phyloP scores from a whole-genome alignment of 2,797 vertebrate species.

The Tympanoctomys barrerae region DNA sequence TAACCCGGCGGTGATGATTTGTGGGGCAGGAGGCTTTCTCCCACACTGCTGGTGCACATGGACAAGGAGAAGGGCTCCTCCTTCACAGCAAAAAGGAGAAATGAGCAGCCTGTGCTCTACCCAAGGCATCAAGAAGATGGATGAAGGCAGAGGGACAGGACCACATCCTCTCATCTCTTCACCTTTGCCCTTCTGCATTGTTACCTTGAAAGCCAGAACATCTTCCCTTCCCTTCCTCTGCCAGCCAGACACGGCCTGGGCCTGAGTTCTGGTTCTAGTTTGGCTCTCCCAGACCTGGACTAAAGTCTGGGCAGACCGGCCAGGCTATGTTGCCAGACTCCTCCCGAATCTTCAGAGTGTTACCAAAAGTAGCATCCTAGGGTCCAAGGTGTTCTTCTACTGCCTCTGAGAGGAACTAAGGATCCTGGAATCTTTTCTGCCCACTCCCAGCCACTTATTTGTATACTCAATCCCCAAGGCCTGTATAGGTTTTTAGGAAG shows the following conservation, averaged over 20 bases:
- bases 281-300: conserved; percentile 54
- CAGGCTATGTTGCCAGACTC: not conserved
- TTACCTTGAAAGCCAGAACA: conserved; percentile 81
- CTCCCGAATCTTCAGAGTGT: not conserved
- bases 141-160: conserved; percentile 73
- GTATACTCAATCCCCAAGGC: not conserved
- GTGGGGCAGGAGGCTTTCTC: not conserved
- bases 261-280: conserved; percentile 73
- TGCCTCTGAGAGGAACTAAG: not conserved
- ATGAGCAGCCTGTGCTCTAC: not conserved
- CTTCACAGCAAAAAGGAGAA: conserved; percentile 29
- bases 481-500: not conserved
- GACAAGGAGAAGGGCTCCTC: not conserved
- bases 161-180: conserved; percentile 68
- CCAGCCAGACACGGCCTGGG: conserved; percentile 76
- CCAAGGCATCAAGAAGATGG: conserved; percentile 60
- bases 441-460: not conserved
- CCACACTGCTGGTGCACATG: not conserved
- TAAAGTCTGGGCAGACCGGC: conserved; percentile 57
- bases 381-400: not conserved
- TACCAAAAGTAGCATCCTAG: not conserved
- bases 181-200: conserved; percentile 68
- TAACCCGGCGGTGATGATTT: not conserved
- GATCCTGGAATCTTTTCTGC: not conserved
- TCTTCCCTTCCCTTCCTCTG: conserved; percentile 78